Percentiles rank a stretch among this genome's conserved stretches.
Conservation (phyloP, 1,140 invertebrate species). For the Diuraphis noxia region DNA sequence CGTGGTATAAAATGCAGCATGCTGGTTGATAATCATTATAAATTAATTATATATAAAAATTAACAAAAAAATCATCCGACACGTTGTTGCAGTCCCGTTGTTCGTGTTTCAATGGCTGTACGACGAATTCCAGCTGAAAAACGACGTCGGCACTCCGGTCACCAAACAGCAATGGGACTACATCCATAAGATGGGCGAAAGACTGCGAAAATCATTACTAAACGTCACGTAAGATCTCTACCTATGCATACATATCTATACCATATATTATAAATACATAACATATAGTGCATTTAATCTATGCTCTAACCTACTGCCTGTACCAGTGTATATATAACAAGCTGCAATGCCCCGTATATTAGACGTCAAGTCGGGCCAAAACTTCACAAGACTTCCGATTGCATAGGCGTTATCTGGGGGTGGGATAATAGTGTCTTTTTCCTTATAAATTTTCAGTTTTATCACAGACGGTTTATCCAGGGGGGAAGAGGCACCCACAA, state of each 20-base stretch:
- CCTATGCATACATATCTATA: background rate
- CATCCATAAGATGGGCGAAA: slow-evolving; percentile 85
- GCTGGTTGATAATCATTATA: background rate
- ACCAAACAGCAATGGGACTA: slow-evolving; percentile 91
- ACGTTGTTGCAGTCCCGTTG: slow-evolving; percentile 71
- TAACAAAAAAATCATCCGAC: background rate
- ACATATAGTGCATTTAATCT: background rate
- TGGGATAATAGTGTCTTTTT: no score
- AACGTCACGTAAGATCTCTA: slow-evolving; percentile 72
- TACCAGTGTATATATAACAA: background rate
- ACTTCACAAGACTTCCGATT: background rate
- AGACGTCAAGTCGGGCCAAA: background rate
- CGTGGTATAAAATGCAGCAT: background rate
- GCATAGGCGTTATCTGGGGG: no score
- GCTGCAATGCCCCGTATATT: no score
- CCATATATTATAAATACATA: no score
- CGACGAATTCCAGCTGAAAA: slow-evolving; percentile 91
- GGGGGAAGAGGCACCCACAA: no score
- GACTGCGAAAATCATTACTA: slow-evolving; percentile 76
- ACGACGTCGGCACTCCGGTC: slow-evolving; percentile 80
- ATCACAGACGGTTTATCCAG: no score
- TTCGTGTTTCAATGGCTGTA: slow-evolving; percentile 95
- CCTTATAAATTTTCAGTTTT: no score
- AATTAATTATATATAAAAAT: background rate
- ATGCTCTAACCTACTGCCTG: background rate